phyloP scores from a whole-genome alignment of 2,113 vertebrate genomes.

The Antechinus stuartii region DNA sequence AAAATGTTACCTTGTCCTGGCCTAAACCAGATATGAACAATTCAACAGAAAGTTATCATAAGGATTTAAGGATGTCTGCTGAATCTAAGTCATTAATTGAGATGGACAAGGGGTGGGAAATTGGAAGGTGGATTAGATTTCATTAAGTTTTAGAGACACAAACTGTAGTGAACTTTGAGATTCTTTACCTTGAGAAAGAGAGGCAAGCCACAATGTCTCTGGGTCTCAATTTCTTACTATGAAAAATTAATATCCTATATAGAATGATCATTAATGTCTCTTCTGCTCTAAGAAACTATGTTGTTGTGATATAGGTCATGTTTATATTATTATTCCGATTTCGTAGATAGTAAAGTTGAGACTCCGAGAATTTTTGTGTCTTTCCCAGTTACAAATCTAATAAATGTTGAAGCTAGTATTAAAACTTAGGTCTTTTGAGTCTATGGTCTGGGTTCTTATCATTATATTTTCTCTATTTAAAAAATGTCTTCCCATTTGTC shows the following conservation, averaged over 20 bases:
- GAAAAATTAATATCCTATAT: neutral
- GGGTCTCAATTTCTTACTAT: neutral
- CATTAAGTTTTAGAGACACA: neutral
- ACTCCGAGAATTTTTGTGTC: neutral
- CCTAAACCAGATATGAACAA: neutral
- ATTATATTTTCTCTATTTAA: neutral
- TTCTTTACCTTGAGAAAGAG: neutral
- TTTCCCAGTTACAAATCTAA: neutral
- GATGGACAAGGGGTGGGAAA: neutral
- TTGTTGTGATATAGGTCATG: neutral
- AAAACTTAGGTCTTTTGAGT: neutral
- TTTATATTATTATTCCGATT: neutral
- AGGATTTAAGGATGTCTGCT: neutral
- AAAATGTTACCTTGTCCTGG: neutral
- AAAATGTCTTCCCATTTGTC: neutral
- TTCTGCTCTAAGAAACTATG: neutral
- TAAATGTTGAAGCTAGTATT: too few species aligned
- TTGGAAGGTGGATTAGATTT: neutral
- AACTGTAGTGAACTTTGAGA: neutral
- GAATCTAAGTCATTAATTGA: neutral
- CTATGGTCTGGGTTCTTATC: neutral
- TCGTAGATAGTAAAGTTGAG: too few species aligned
- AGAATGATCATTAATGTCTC: neutral
- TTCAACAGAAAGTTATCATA: neutral
- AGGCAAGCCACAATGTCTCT: neutral